Evolutionary conservation across 2,797 vertebrate species (phyloP).

Genomic region (Lutjanus argentimaculatus): DNA sequence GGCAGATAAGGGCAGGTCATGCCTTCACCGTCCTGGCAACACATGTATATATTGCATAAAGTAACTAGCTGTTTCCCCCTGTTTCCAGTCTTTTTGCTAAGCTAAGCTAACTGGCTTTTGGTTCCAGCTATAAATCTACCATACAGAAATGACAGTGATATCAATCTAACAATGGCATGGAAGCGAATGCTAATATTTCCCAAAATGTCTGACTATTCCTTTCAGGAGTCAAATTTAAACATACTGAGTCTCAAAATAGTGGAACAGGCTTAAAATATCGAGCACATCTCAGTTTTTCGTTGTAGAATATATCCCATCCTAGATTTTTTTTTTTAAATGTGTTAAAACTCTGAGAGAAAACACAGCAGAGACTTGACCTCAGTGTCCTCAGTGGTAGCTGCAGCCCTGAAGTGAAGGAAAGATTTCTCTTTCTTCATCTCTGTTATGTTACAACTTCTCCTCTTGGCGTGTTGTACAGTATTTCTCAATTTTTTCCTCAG

Average conservation of each 20-base stretch:
- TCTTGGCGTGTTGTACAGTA: conserved; percentile 9
- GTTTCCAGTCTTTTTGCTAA: not conserved
- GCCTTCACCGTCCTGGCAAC: too few relatives aligned
- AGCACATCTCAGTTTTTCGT: not conserved
- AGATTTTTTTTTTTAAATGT: not conserved
- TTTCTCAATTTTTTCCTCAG: conserved; percentile 38
- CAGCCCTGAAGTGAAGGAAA: not conserved
- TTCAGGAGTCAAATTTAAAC: not conserved
- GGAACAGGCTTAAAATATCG: not conserved
- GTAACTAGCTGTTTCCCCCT: not conserved
- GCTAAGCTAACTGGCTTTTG: not conserved
- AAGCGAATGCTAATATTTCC: not conserved
- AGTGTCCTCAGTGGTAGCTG: not conserved
- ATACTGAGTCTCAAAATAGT: not conserved
- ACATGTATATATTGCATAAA: too few relatives aligned
- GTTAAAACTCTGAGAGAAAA: conserved; percentile 4
- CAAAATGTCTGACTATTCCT: not conserved
- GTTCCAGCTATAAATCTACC: not conserved
- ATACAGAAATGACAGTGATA: not conserved
- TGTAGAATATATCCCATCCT: not conserved
- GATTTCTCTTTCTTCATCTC: conserved; percentile 6
- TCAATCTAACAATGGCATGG: not conserved
- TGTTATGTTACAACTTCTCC: conserved; percentile 11
- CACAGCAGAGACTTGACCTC: not conserved
- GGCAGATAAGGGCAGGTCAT: too few relatives aligned